Conservation (phyloP, 2,888 invertebrate species). For the Xestia sexstrigata region DNA sequence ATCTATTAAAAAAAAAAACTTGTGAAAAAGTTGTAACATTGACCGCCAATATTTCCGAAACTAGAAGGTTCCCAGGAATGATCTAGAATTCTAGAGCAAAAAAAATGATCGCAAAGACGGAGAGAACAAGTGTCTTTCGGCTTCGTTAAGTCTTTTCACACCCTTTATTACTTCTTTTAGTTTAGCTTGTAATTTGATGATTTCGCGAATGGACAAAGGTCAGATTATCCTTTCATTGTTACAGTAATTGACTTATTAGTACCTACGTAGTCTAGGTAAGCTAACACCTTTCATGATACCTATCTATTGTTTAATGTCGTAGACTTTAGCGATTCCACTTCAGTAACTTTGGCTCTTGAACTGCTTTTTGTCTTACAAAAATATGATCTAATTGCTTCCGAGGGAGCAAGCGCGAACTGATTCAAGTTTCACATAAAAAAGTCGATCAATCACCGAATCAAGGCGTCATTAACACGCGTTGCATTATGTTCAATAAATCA, state of each 20-base stretch:
- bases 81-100: too few relatives aligned
- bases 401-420: constrained; percentile 81
- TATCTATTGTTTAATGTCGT: constrained; percentile 57
- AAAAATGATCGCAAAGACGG: too few relatives aligned
- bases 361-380: constrained; percentile 62
- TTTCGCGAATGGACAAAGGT: constrained; percentile 20
- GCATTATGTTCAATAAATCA: constrained; percentile 86
- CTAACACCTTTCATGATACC: constrained; percentile 40
- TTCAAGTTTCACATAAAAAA: constrained; percentile 81
- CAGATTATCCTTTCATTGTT: constrained; percentile 28
- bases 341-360: constrained; percentile 48
- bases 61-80: too few relatives aligned
- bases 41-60: too few relatives aligned
- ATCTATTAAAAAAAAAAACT: too few relatives aligned
- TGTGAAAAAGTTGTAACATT: too few relatives aligned
- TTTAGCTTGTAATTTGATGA: background rate
- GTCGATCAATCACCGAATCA: constrained; percentile 88
- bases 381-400: constrained; percentile 79
- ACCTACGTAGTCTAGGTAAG: constrained; percentile 21
- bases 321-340: constrained; percentile 56
- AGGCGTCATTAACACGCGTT: constrained; percentile 86
- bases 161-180: background rate
- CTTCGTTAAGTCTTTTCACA: too few relatives aligned
- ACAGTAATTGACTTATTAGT: constrained; percentile 36
- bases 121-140: too few relatives aligned